Percentiles rank a stretch among this genome's conserved stretches.
Evolutionary conservation across 2,113 vertebrate genomes (phyloP).

Genomic region (Terrapene triunguis): DNA sequence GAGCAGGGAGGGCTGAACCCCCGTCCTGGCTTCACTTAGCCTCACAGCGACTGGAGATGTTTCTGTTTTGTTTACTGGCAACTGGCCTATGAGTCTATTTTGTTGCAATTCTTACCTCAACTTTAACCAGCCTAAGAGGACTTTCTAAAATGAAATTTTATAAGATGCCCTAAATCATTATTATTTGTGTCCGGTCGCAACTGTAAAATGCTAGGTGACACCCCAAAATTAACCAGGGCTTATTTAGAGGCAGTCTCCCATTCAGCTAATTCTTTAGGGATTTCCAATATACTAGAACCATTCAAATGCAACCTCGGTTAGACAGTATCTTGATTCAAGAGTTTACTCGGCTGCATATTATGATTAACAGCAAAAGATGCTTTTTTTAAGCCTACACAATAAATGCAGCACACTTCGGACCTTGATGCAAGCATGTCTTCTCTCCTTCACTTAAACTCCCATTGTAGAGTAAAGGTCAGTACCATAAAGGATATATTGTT

Average conservation of each 20-base stretch:
- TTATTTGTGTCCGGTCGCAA: not conserved
- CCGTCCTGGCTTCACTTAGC: not conserved
- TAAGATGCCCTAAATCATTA: not conserved
- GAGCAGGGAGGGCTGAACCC: not conserved
- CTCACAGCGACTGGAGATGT: accelerated
- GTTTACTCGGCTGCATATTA: not conserved
- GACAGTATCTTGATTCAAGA: not conserved
- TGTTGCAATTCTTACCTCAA: not conserved
- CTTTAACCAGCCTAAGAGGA: not conserved
- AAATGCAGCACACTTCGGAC: accelerated
- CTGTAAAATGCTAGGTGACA: not conserved
- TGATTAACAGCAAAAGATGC: not conserved
- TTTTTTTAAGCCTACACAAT: not conserved
- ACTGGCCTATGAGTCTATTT: not conserved
- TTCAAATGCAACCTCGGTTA: not conserved
- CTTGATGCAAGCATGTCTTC: not conserved
- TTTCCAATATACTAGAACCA: not conserved
- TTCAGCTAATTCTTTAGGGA: not conserved
- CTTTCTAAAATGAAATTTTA: not conserved
- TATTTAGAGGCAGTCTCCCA: not conserved
- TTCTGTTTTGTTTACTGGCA: not conserved
- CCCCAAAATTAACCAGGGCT: not conserved
- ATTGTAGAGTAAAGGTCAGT: not conserved
- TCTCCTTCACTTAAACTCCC: not conserved
- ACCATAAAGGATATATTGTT: not conserved